phyloP scores from a whole-genome alignment of 2,888 invertebrate species.

The Amphipyra berbera region DNA sequence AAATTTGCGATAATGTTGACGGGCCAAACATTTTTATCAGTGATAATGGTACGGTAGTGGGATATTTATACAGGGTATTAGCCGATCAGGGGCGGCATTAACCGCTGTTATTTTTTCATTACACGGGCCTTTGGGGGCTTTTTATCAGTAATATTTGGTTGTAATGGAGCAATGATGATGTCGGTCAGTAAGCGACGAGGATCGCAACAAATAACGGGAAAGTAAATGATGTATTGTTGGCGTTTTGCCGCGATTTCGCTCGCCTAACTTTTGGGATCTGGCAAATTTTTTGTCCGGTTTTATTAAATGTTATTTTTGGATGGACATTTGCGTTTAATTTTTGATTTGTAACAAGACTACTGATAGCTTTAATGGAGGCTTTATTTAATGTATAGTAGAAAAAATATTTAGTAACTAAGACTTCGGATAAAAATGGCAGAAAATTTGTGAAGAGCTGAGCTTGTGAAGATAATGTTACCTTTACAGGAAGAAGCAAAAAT shows the following conservation, averaged over 20 bases:
- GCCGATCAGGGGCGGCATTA: constrained; percentile 58
- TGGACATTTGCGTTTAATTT: constrained; percentile 10
- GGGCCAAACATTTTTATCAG: constrained; percentile 65
- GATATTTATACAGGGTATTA: constrained; percentile 63
- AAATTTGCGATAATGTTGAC: constrained; percentile 68
- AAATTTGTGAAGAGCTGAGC: no score
- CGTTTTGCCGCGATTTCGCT: constrained; percentile 17
- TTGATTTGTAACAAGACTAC: constrained; percentile 21
- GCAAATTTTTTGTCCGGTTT: constrained; percentile 19
- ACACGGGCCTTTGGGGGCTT: constrained; percentile 45
- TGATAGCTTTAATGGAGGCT: background rate
- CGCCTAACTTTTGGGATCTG: constrained; percentile 36
- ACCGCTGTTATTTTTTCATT: constrained; percentile 63
- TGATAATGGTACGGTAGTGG: constrained; percentile 62
- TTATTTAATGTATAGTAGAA: background rate
- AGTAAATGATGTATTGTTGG: constrained; percentile 54
- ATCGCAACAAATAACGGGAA: constrained; percentile 41
- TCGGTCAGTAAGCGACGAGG: constrained; percentile 52
- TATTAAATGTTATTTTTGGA: constrained; percentile 31
- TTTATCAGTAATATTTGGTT: constrained; percentile 60
- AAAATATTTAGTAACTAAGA: no score
- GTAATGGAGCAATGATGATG: constrained; percentile 56
- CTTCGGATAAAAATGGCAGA: no score
- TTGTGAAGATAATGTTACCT: no score
- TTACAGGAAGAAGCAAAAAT: background rate